phyloP scores from a whole-genome alignment of 2,888 invertebrate genomes.

The Luperina testacea region DNA sequence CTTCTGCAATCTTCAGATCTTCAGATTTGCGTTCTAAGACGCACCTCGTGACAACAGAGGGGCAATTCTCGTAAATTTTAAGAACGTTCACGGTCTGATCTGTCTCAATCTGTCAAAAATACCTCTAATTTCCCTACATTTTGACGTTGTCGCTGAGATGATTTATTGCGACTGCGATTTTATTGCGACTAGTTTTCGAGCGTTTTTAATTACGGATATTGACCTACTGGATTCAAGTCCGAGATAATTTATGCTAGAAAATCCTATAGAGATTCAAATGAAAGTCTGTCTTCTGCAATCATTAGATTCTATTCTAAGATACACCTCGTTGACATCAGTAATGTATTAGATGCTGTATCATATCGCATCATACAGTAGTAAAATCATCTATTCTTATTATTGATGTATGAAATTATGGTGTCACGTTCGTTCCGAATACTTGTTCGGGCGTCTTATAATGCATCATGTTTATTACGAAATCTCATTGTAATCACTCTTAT shows the following conservation, averaged over 20 bases:
- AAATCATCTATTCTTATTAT: constrained; percentile 65
- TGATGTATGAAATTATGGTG: constrained; percentile 77
- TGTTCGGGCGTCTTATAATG: constrained; percentile 73
- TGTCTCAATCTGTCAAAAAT: not conserved
- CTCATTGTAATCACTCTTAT: constrained; percentile 78
- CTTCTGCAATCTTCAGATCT: not conserved
- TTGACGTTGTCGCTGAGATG: not conserved
- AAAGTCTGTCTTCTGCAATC: not conserved
- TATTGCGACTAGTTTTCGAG: not conserved
- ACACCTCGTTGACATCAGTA: constrained; percentile 45
- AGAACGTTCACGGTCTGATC: too few relatives aligned
- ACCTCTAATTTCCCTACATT: not conserved
- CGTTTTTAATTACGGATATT: not conserved
- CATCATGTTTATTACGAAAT: constrained; percentile 78
- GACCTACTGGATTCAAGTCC: not conserved
- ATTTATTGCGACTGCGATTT: not conserved
- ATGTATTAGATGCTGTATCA: constrained; percentile 46
- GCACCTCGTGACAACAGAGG: constrained; percentile 36
- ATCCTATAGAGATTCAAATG: not conserved
- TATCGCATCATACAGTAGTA: constrained; percentile 41
- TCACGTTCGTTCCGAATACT: constrained; percentile 80
- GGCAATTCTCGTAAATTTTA: not conserved
- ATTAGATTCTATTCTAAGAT: constrained; percentile 26
- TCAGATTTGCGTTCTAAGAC: constrained; percentile 15
- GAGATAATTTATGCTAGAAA: not conserved